Evolutionary conservation across 2,888 invertebrate genomes (phyloP), one percentile per base, ranked within the genome.

Genomic region (Saturnia japonica): DNA sequence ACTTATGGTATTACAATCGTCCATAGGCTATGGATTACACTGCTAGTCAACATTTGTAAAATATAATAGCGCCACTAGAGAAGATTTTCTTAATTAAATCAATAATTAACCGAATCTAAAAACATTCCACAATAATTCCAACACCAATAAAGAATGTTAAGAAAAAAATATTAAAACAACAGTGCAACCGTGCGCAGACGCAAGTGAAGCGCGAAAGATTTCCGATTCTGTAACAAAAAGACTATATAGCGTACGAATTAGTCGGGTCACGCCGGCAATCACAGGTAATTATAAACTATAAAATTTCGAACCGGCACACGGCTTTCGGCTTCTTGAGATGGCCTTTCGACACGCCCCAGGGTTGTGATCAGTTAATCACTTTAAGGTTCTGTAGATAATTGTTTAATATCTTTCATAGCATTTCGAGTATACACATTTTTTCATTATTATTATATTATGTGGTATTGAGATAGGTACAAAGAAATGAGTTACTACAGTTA

Each of bases 211-310:
- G 70, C 70, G 70, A 70, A 69, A 45, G 69, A 64, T 40, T 8
- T 64, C 11, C 19, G 64, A 40, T 64, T 64, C 64, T n/a, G n/a
- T 64, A 64, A 64, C 64, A 40, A 64, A 64, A 28, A 42, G 51
- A 67, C 66, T 25, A 70, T 42, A 70, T 47, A 69, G 78, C 82
- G 80, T 80, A 83, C 85, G 85, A 85, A 88, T 83, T 85, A 83
- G 74, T 76, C 82, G 80, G 87, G 87, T 88, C 88, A 87, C 88
- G 89, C 78, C 84, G 84, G 87, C 91, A 89, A 92, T 92, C 88
- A 89, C 79, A 73, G 75, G 91, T 91, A 93, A 93, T 93, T 93
- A 93, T 93, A 91, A 91, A 90, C 92, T 91, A 93, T 93, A 93
- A 93, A 93, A 89, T 83, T 84, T 84, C 81, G 80, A 80, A 86